Percentiles rank a stretch among this genome's conserved stretches.
These are phyloP conservation scores for Subacronicta megacephala DNA, from an alignment of 2,888 invertebrate genomes.

Conservation along the genomic window DNA sequence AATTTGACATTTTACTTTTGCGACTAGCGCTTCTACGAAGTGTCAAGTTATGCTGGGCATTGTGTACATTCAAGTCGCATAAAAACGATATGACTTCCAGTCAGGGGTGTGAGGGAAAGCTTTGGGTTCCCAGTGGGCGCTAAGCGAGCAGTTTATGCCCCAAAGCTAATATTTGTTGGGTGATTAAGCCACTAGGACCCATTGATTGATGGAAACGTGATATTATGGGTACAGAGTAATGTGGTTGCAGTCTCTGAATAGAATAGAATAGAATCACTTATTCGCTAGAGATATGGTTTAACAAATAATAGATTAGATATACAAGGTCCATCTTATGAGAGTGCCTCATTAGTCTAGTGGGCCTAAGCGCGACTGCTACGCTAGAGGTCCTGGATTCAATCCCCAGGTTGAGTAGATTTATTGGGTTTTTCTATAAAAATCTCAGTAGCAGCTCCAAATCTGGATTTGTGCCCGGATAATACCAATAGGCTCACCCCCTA, in stretches of 20 bases:
- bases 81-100: constrained; percentile 37
- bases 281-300: too few relatives aligned
- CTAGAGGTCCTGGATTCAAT: too few relatives aligned
- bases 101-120: constrained; percentile 30
- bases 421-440: too few relatives aligned
- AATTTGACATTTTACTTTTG: not conserved
- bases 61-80: constrained; percentile 18
- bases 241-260: not conserved
- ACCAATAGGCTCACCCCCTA: too few relatives aligned
- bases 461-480: too few relatives aligned
- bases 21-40: not conserved
- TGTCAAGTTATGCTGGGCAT: not conserved
- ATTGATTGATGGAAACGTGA: constrained; percentile 83
- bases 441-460: too few relatives aligned
- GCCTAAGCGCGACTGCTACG: too few relatives aligned
- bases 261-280: too few relatives aligned
- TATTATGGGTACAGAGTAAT: constrained; percentile 67
- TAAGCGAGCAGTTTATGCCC: constrained; percentile 76
- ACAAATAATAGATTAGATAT: too few relatives aligned
- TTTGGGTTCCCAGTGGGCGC: constrained; percentile 62
- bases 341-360: too few relatives aligned
- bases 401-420: too few relatives aligned
- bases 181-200: constrained; percentile 77
- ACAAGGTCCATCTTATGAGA: too few relatives aligned
- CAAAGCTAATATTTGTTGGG: constrained; percentile 82